A percentile compares a stretch with the other conserved stretches of the same genome.
These are phyloP conservation scores for Dromiciops gliroides DNA, from an alignment of 2,113 vertebrate genomes.

Conservation along the genomic window DNA sequence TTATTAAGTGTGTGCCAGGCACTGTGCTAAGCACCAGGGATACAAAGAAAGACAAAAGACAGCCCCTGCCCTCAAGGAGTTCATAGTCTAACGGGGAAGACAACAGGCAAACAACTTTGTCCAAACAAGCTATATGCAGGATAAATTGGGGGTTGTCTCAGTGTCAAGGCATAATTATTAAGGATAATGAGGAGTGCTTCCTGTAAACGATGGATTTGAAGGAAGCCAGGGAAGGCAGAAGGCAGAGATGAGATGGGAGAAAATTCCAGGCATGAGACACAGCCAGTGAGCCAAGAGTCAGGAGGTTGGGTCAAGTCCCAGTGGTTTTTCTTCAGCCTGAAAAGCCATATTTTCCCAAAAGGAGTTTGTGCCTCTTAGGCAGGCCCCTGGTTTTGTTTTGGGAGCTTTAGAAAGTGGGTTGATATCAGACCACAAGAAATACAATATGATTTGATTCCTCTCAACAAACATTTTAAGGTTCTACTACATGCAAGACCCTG, in stretches of 20 bases:
- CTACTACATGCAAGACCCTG: neutral
- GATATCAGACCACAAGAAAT: neutral
- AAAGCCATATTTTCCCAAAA: neutral
- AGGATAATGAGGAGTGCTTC: neutral
- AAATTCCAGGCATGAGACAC: neutral
- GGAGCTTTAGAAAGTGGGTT: neutral
- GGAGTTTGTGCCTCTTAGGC: neutral
- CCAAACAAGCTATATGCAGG: neutral
- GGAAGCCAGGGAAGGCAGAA: neutral
- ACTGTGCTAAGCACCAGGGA: neutral
- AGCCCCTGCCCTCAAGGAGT: neutral
- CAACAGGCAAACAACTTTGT: neutral
- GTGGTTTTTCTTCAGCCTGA: neutral
- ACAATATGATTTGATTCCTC: neutral
- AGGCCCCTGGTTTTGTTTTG: neutral
- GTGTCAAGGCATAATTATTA: neutral
- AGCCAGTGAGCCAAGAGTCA: neutral
- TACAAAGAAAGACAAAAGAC: neutral
- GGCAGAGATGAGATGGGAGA: neutral
- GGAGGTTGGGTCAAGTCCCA: neutral
- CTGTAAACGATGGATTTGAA: neutral
- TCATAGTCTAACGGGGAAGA: neutral
- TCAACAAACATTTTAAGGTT: neutral
- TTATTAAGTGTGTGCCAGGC: neutral
- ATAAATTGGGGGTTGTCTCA: neutral